Conservation (phyloP, 2,113 vertebrate species). For the Rousettus leschenaultii region DNA sequence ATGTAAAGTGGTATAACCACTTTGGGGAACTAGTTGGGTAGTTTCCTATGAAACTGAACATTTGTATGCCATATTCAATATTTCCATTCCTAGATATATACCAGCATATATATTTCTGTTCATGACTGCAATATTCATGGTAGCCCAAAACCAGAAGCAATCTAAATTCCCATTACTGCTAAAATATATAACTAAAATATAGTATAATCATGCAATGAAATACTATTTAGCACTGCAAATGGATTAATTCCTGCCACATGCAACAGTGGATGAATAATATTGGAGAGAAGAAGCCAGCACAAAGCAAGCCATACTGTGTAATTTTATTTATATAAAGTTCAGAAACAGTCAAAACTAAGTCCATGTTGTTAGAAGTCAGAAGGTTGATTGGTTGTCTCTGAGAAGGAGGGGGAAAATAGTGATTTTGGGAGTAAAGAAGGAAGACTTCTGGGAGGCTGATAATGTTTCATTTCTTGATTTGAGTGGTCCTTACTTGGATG, state of each 20-base stretch:
- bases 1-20: not conserved
- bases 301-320: not conserved
- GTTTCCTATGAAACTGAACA: not conserved
- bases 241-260: not conserved
- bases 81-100: not conserved
- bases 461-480: not conserved
- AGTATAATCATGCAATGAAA: not conserved
- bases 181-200: not conserved
- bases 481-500: not conserved
- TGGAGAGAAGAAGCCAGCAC: not conserved
- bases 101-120: not conserved
- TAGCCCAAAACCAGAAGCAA: not conserved
- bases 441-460: not conserved
- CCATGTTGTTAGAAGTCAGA: not conserved
- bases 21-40: not conserved
- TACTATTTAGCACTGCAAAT: not conserved
- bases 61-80: not conserved
- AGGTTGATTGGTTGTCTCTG: not conserved
- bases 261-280: not conserved
- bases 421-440: not conserved
- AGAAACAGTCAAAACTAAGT: not conserved
- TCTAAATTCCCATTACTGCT: not conserved
- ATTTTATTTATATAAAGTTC: conserved; percentile 8
- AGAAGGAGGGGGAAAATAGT: not conserved
- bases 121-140: not conserved